Evolutionary conservation across 2,113 vertebrate species (phyloP), one percentile per base, ranked within the genome.

Genomic region (Noturus placidus): DNA sequence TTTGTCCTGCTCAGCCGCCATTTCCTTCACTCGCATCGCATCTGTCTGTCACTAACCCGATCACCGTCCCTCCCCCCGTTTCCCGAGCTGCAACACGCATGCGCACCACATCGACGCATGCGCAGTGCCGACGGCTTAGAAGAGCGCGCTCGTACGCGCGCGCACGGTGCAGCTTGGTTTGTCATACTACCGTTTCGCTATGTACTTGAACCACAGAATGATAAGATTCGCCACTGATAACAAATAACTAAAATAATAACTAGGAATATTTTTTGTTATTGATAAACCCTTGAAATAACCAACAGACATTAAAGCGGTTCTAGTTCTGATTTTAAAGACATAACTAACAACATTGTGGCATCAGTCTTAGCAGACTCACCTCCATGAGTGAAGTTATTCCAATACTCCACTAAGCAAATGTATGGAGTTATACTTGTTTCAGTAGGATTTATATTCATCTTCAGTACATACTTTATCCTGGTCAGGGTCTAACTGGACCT

Each of bases 1-100:
- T 94, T 95, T 93, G 94, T 95, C 94, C 96, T 95, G 95, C 95
- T 93, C 93, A 93, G 94, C 94, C 96, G 96, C 96, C 96, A 97
- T 97, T 96, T 97, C 96, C 96, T 96, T 95, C 92, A 92, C 93
- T 96, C 92, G 91, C 93, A 50, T 92, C 86, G 91, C 91, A 91
- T 91, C 91, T 90, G 94, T 93, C 92, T 94, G 91, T 95, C 87
- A 89, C 89, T 92, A 46, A 67, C 61, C 82, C 85, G 54, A 77
- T 54, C 69, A 15, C 87, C 89, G 91, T 85, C 77, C 89, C 61
- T 87, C 92, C 92, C 89, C 91, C 90, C 77, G 25, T 46, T 25
- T 25, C 78, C 78, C 20, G 30, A 59, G 54, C 78, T 35, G 17
- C 78, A 59, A 13, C 59, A 69, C 65, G 67, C 65, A 85, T 76